Percentiles rank a stretch among this genome's conserved stretches.
phyloP scores from a whole-genome alignment of 2,797 vertebrate genomes.

The Todus mexicanus region DNA sequence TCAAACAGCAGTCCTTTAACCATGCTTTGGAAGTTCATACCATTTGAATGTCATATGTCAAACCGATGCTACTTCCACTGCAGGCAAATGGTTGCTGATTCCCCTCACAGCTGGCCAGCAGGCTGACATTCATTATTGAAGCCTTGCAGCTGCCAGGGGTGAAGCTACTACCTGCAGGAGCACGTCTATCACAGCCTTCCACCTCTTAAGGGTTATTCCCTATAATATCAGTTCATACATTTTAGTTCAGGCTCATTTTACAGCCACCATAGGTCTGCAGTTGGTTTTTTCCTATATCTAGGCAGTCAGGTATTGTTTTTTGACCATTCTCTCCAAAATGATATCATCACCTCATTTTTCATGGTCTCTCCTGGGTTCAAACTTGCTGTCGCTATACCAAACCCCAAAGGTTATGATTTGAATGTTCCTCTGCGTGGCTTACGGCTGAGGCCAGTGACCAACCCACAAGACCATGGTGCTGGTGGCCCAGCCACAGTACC shows the following conservation, averaged over 20 bases:
- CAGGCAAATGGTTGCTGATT: constrained; percentile 61
- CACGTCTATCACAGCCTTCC: constrained; percentile 10
- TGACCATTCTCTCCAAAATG: background rate
- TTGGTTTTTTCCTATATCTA: background rate
- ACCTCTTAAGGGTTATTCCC: constrained; percentile 4
- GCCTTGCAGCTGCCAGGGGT: constrained; percentile 27
- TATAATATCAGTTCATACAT: background rate
- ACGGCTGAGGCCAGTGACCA: background rate
- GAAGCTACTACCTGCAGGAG: constrained; percentile 55
- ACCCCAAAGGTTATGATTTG: background rate
- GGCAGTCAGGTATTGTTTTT: background rate
- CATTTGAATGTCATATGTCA: constrained; percentile 65
- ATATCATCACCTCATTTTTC: background rate
- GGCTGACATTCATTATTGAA: constrained; percentile 56
- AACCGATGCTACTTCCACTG: constrained; percentile 13
- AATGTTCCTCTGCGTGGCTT: background rate
- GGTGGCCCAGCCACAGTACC: background rate
- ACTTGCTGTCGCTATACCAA: background rate
- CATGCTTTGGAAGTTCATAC: constrained; percentile 34
- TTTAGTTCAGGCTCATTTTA: constrained; percentile 15
- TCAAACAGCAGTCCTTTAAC: constrained; percentile 39
- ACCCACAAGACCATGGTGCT: background rate
- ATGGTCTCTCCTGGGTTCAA: background rate
- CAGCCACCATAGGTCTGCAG: background rate
- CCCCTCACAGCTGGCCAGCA: constrained; percentile 48